phyloP scores from a whole-genome alignment of 2,113 vertebrate species.

The Porphyrio hochstetteri region DNA sequence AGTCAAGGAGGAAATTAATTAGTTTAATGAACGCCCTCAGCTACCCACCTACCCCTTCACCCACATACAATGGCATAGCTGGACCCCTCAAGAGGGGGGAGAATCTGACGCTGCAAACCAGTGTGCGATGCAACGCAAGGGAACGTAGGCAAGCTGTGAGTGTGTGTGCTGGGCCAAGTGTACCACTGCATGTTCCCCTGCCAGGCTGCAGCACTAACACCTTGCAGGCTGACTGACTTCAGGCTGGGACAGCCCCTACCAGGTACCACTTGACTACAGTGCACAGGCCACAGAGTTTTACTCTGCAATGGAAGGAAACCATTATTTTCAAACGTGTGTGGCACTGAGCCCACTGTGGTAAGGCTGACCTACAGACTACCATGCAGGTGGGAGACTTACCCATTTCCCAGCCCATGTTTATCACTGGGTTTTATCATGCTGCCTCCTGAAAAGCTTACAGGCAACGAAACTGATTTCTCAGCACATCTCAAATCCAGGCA shows the following conservation, averaged over 20 bases:
- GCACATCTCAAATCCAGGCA: neutral
- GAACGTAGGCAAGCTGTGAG: neutral
- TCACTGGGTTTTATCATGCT: neutral
- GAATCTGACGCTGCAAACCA: neutral
- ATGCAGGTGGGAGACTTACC: neutral
- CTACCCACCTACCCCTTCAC: neutral
- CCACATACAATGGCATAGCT: neutral
- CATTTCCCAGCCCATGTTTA: neutral
- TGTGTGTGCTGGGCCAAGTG: neutral
- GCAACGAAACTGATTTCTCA: neutral
- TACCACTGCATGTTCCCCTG: rapidly evolving
- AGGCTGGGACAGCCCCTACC: rapidly evolving
- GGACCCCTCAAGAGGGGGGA: neutral
- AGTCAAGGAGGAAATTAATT: constrained; percentile 21
- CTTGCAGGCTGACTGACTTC: neutral
- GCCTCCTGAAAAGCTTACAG: neutral
- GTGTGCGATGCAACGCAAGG: neutral
- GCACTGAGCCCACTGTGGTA: neutral
- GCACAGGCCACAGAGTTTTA: neutral
- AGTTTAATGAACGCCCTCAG: neutral
- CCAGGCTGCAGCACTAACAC: neutral
- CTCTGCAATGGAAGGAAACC: neutral
- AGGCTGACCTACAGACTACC: rapidly evolving
- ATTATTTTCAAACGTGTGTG: neutral
- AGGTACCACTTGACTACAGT: rapidly evolving